A percentile compares a stretch with the other conserved stretches of the same genome.
phyloP scores from a whole-genome alignment of 2,797 vertebrate genomes.

The Brachyrhaphis roseni region DNA sequence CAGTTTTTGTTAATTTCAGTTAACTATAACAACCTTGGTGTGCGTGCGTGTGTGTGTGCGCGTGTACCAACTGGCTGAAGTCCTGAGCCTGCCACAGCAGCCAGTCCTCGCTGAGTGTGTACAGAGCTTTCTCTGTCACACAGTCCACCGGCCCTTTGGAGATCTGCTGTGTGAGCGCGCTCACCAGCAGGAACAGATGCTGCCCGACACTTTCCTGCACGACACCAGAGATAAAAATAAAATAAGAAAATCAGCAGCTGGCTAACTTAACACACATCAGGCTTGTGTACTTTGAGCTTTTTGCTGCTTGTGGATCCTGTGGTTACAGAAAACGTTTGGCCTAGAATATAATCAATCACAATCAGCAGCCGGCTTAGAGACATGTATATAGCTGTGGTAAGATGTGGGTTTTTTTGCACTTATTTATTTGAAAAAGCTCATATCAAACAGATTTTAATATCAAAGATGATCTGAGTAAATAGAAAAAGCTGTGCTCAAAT shows the following conservation, averaged over 20 bases:
- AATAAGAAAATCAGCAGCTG: neutral
- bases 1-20: too few species aligned
- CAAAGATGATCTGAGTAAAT: neutral
- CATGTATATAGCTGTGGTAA: neutral
- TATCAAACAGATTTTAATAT: neutral
- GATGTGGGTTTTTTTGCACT: neutral
- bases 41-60: neutral
- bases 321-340: neutral
- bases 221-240: constrained; percentile 4
- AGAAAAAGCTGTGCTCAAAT: neutral
- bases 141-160: constrained; percentile 93
- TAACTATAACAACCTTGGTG: too few species aligned
- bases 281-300: neutral
- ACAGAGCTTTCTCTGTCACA: constrained; percentile 92
- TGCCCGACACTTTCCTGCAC: constrained; percentile 93
- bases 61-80: constrained; percentile 87
- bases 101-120: constrained; percentile 97
- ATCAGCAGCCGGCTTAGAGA: neutral
- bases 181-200: constrained; percentile 90
- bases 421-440: neutral
- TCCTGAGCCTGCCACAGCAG: constrained; percentile 94
- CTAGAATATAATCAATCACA: neutral
- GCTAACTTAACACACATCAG: neutral
- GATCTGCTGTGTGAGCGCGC: constrained; percentile 91
- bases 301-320: neutral